Conservation (phyloP, 2,797 vertebrate genomes). For the Lindbergichthys nudifrons region DNA sequence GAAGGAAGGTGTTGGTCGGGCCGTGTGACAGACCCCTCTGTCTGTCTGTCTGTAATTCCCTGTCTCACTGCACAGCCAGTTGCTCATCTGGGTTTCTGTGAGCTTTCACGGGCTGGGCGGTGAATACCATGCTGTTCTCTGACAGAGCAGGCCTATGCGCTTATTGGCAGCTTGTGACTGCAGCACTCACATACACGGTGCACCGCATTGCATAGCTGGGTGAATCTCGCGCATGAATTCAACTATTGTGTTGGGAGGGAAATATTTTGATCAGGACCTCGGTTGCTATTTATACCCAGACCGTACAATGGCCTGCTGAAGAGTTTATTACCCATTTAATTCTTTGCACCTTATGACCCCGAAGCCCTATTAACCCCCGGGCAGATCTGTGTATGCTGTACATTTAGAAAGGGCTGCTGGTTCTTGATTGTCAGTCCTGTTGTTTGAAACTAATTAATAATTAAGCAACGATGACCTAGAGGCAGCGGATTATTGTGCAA, state of each 20-base stretch:
- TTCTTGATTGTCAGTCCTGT: slow-evolving; percentile 34
- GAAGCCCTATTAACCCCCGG: slow-evolving; percentile 30
- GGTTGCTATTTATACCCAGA: slow-evolving; percentile 78
- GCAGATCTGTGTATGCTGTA: slow-evolving; percentile 37
- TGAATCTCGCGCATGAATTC: slow-evolving; percentile 81
- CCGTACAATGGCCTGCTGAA: slow-evolving; percentile 66
- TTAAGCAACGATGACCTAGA: slow-evolving; percentile 58
- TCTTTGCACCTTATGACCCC: slow-evolving; percentile 65
- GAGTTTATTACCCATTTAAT: slow-evolving; percentile 71
- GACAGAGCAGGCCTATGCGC: slow-evolving; percentile 80
- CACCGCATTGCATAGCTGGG: slow-evolving; percentile 67
- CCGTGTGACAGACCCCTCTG: slow-evolving; percentile 64
- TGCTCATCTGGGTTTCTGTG: slow-evolving; percentile 49
- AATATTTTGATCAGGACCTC: slow-evolving; percentile 77
- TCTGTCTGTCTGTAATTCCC: slow-evolving; percentile 15
- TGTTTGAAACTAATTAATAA: slow-evolving; percentile 68
- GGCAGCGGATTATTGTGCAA: slow-evolving; percentile 71
- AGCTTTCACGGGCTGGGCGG: slow-evolving; percentile 49
- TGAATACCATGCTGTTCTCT: slow-evolving; percentile 82
- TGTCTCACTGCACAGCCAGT: slow-evolving; percentile 52
- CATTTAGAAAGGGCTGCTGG: slow-evolving; percentile 29
- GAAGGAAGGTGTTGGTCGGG: slow-evolving; percentile 78
- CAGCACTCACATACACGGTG: slow-evolving; percentile 60
- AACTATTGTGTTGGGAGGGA: slow-evolving; percentile 79
- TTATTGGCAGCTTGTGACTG: slow-evolving; percentile 86